These are phyloP conservation scores for Gonocerus acuteangulatus DNA, from an alignment of 2,888 invertebrate genomes.

Conservation along the genomic window DNA sequence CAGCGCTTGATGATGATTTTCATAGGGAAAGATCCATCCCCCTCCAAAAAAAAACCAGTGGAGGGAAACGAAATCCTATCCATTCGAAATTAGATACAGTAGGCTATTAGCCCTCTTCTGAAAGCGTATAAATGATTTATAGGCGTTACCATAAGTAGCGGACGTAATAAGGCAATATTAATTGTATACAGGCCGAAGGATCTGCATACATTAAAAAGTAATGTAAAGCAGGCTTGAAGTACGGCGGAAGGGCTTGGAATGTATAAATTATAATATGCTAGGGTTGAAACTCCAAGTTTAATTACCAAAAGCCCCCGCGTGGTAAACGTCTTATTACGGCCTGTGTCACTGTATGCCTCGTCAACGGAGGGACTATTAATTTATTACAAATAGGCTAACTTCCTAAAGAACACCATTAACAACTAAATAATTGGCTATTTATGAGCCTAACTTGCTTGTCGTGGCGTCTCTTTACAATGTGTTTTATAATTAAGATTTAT, in stretches of 20 bases:
- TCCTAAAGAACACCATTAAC: too few relatives aligned
- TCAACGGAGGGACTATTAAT: too few relatives aligned
- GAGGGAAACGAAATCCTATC: too few relatives aligned
- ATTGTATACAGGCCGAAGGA: slow-evolving; percentile 14
- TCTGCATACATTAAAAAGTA: slow-evolving; percentile 22
- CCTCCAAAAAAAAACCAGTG: too few relatives aligned
- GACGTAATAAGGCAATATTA: slow-evolving; percentile 14
- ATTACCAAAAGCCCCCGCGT: background rate
- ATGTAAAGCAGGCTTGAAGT: background rate
- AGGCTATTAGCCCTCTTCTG: background rate
- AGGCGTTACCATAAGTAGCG: slow-evolving; percentile 11
- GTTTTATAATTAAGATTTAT: too few relatives aligned
- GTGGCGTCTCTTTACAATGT: too few relatives aligned
- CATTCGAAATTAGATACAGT: background rate
- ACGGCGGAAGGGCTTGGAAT: background rate
- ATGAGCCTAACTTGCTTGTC: too few relatives aligned
- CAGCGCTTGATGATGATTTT: too few relatives aligned
- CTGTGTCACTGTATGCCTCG: too few relatives aligned
- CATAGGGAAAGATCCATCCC: too few relatives aligned
- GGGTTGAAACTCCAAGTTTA: slow-evolving; percentile 3
- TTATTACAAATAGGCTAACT: too few relatives aligned
- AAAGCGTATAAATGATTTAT: background rate
- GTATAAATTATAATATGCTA: slow-evolving; percentile 5
- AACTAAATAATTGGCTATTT: too few relatives aligned
- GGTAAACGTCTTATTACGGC: slow-evolving; percentile 5